phyloP scores from a whole-genome alignment of 2,113 vertebrate species.

The Acanthochromis polyacanthus region DNA sequence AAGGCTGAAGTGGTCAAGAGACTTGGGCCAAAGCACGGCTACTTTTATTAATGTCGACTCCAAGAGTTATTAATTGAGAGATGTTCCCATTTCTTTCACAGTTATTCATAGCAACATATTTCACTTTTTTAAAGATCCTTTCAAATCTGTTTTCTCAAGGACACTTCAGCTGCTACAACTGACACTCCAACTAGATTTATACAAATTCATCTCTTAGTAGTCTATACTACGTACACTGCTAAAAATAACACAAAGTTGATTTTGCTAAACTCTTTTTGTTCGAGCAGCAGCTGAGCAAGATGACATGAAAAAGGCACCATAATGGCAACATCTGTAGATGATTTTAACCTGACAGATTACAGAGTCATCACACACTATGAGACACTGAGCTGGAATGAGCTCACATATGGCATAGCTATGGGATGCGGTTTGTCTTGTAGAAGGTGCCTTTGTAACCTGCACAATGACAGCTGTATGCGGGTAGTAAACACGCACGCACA shows the following conservation, averaged over 20 bases:
- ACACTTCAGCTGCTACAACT: neutral
- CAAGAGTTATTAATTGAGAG: neutral
- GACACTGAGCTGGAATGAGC: conserved; percentile 14
- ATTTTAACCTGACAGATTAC: conserved; percentile 33
- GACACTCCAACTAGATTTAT: neutral
- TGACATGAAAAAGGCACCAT: neutral
- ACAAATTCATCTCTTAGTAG: neutral
- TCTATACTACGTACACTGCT: neutral
- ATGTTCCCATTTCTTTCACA: neutral
- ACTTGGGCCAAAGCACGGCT: too few species aligned
- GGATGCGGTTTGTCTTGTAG: conserved; percentile 26
- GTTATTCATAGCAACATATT: neutral
- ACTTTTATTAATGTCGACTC: neutral
- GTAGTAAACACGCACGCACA: conserved; percentile 40
- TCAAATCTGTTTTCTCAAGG: neutral
- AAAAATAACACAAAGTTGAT: neutral
- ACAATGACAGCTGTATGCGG: conserved; percentile 45
- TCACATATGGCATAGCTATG: conserved; percentile 42
- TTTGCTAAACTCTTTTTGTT: neutral
- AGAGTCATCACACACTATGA: conserved; percentile 8
- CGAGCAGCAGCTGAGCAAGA: neutral
- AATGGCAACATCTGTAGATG: conserved; percentile 10
- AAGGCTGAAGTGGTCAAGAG: neutral
- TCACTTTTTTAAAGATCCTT: neutral
- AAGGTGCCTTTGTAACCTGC: conserved; percentile 58